Evolutionary conservation across 2,113 vertebrate genomes (phyloP), one percentile per base, ranked within the genome.

Genomic region (Candoia aspera): DNA sequence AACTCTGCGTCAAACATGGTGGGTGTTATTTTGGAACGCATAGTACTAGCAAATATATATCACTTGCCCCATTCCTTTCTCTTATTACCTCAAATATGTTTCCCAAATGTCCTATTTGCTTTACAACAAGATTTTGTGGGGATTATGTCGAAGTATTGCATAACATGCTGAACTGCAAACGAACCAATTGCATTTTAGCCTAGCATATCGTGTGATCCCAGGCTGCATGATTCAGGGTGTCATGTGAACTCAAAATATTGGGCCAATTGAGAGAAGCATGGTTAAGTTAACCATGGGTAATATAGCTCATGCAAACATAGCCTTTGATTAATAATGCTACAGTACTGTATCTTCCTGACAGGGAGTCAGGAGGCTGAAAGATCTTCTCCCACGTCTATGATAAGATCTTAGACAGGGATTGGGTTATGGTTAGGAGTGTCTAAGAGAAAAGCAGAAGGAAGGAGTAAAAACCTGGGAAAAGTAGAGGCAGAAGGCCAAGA

Each of bases 1-100:
- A 95, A 91, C 95, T 87, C 95, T 96, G 88, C 2, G 92, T 88
- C 94, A 95, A 85, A 96, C 93, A 94, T 88, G 6, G 94, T 96
- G 96, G 95, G 96, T 95, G 94, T 92, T 95, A 93, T 95, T 95
- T 92, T 93, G 94, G 90, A 46, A 0, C 90, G 8, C 93, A 88
- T 73, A 95, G 95, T 93, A 87, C 89, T 93, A 86, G 64, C 91
- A 92, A 94, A 79, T n/a, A 2, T 79, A 79, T 46, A 94, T 84
- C 93, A 68, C 90, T 93, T 94, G 92, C 79, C 92, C 37, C 21
- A 8, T 91, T n/a, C 90, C 84, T 95, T 95, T 91, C 91, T 94
- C 49, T 83, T 94, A 92, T 91, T 90, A 55, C 91, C 88, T 49
- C 88, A 90, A 17, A 91, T 87, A 19, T 86, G 54, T 64, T 42